Evolutionary conservation across 92 coral and sea anemone species (phyloP).

Genomic region (Desmophyllum pertusum): DNA sequence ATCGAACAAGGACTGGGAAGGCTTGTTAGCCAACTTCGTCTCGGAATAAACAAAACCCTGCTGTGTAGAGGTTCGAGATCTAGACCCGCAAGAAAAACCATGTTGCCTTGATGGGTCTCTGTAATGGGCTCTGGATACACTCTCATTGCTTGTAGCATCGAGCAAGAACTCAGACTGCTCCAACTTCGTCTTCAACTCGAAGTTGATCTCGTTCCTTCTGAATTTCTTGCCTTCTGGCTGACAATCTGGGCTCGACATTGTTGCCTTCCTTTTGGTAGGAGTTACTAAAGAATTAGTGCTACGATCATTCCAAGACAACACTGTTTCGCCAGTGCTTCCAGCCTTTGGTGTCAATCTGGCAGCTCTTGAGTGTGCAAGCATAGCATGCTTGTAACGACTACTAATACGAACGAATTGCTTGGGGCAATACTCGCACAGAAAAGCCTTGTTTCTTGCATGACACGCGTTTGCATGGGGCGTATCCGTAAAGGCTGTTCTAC

Average conservation of each 20-base stretch:
- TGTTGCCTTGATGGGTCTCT: too few relatives aligned
- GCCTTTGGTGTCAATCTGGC: not conserved
- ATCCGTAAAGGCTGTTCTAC: not conserved
- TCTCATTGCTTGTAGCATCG: too few relatives aligned
- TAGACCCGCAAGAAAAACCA: too few relatives aligned
- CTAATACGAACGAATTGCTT: not conserved
- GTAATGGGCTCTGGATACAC: too few relatives aligned
- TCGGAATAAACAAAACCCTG: not conserved
- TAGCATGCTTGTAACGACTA: conserved; percentile 22
- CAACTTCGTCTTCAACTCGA: too few relatives aligned
- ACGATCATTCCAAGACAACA: not conserved
- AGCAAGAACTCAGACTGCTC: too few relatives aligned
- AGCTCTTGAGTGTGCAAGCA: conserved; percentile 7
- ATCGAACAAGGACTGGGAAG: not conserved
- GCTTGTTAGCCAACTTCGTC: not conserved
- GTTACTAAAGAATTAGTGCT: not conserved
- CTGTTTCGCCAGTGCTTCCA: not conserved
- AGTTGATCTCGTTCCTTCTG: not conserved
- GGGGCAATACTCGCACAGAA: conserved; percentile 25
- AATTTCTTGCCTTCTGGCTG: not conserved
- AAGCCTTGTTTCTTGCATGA: not conserved
- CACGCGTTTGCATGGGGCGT: too few relatives aligned
- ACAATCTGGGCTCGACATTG: not conserved
- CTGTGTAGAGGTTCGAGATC: not conserved
- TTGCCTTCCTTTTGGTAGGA: not conserved